A percentile compares a stretch with the other conserved stretches of the same genome.
Evolutionary conservation across 1,140 invertebrate genomes (phyloP).

Genomic region (Hypsibius dujardini): DNA sequence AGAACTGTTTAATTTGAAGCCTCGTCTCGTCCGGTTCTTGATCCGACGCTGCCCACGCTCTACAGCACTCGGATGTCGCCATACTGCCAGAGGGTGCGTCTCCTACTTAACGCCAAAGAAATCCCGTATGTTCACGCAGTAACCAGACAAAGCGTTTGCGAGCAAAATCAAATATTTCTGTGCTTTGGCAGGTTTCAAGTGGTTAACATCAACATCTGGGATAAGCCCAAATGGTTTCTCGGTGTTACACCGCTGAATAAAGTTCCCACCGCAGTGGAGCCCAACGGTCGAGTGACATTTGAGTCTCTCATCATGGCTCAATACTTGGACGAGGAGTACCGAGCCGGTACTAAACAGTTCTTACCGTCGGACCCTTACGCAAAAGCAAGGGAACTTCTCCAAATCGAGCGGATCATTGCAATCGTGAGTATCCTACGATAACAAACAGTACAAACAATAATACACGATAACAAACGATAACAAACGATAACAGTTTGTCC

Average conservation of each 20-base stretch:
- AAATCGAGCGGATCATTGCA: no score
- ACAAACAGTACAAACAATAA: not conserved
- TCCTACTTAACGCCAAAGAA: not conserved
- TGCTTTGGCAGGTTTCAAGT: not conserved
- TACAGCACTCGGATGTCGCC: conserved; percentile 2
- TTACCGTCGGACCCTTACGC: not conserved
- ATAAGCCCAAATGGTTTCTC: conserved; percentile 4
- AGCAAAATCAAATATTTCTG: not conserved
- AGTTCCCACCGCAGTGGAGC: not conserved
- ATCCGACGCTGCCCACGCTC: not conserved
- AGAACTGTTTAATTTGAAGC: no score
- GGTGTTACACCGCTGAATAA: not conserved
- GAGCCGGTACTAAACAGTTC: not conserved
- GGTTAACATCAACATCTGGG: not conserved
- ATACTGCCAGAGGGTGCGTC: conserved; percentile 7
- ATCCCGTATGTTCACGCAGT: conserved; percentile 9
- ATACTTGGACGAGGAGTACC: not conserved
- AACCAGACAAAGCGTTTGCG: not conserved
- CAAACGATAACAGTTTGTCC: not conserved
- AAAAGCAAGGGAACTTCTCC: not conserved
- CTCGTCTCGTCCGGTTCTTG: not conserved
- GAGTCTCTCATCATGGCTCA: conserved; percentile 1
- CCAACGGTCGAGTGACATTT: not conserved
- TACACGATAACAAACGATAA: not conserved
- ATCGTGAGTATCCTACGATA: not conserved